Base-by-base conservation (phyloP, 2,888 invertebrate species). In the Patella pellucida region DNA sequence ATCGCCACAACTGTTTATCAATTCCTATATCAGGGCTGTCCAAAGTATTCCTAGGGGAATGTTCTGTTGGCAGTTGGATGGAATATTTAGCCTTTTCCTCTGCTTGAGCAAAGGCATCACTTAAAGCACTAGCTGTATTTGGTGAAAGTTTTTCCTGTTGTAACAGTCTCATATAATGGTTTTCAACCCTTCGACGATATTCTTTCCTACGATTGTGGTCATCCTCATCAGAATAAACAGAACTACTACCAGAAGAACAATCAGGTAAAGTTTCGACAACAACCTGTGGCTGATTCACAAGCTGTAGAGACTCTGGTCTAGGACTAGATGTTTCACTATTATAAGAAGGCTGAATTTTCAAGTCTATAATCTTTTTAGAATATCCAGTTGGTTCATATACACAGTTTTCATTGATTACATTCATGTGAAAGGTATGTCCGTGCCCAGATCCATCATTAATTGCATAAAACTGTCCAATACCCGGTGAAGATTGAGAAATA, bases 201-300 rank as follows among this genome's bases (percentile, higher is more conserved):
- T 79, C 81, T 71, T 82, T 78, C 54, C 81, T 79, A 27, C 81
- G 68, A 52, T 75, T 79, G 68, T 80, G 78, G 72, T 85, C 85
- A 84, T 90, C 89, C 83, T 86, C 86, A 67, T 81, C 79, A 77
- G 80, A 82, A 68, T 81, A 31, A 41, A 51, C 14, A 50, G 71
- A 75, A 31, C 19, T 56, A 72, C 56, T 72, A n/a, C 69, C 69
- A 23, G 68, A 68, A 27, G 68, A 71, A 27, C 52, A 62, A 68
- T 51, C 54, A n/a, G 71, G 41, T 9, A 50, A 41, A 23, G 71
- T 69, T 12, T 27, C 67, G 7, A 51, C 41, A 62, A 52, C 71
- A 16, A 62, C 51, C n/a, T 15, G 52, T 31, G 52, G 50, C 7
- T 54, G 19, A 27, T 62, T 62, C 62, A 62, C 62, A 11, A 76